Conservation (phyloP, 2,797 vertebrate genomes). For the Sebastes diploproa region DNA sequence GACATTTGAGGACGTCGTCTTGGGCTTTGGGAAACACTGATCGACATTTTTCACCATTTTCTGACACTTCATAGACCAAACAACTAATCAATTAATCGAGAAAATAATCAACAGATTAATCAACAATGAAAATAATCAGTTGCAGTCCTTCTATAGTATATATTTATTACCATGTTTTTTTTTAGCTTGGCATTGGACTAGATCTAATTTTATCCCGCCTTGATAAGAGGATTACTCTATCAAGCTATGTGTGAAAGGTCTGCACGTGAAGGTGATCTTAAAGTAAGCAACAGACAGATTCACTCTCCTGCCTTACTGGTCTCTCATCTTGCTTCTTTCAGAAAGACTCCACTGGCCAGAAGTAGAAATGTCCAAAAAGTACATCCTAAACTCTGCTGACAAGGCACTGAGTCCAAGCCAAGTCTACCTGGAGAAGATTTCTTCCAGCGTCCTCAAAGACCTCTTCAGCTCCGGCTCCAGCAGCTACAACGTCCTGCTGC, state of each 20-base stretch:
- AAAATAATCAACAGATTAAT: no score
- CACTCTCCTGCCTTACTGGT: neutral
- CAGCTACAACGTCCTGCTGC: slow-evolving; percentile 88
- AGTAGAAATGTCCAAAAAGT: slow-evolving; percentile 88
- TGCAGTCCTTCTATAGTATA: neutral
- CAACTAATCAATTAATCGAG: no score
- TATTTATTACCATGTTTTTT: neutral
- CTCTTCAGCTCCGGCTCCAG: slow-evolving; percentile 86
- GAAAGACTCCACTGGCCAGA: slow-evolving; percentile 92
- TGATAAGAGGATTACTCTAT: slow-evolving; percentile 67
- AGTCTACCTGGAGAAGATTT: slow-evolving; percentile 76
- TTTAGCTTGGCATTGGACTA: slow-evolving; percentile 12
- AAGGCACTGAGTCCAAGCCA: slow-evolving; percentile 76
- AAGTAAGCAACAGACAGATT: slow-evolving; percentile 14
- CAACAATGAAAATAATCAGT: no score
- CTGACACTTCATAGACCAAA: no score
- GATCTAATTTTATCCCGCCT: slow-evolving; percentile 39
- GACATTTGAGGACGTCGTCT: no score
- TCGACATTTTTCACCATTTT: no score
- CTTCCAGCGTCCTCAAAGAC: slow-evolving; percentile 85
- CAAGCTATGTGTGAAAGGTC: slow-evolving; percentile 19
- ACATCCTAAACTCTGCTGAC: slow-evolving; percentile 81
- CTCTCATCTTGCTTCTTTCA: slow-evolving; percentile 60
- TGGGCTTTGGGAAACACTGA: no score
- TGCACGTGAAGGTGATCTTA: slow-evolving; percentile 34